Evolutionary conservation across 2,113 vertebrate genomes (phyloP).

Genomic region (Machaerirhynchus nigripectus): DNA sequence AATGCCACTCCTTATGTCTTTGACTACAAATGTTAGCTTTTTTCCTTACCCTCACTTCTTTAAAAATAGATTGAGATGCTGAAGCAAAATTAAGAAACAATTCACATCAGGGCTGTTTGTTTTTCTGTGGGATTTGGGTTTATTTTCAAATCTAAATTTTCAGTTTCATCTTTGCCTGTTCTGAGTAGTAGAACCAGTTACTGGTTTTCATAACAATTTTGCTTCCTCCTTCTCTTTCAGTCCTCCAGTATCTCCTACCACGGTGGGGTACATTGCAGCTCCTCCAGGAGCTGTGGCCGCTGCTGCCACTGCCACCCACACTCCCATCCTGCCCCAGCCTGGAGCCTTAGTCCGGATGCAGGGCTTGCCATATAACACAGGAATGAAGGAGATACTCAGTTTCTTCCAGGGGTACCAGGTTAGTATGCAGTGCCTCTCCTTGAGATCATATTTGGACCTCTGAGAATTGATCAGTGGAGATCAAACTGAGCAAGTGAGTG

Average conservation of each 20-base stretch:
- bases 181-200: not conserved
- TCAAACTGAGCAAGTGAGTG: not conserved
- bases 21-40: not conserved
- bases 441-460: not conserved
- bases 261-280: slow-evolving; percentile 89
- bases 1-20: not conserved
- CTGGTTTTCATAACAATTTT: not conserved
- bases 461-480: not conserved
- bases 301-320: slow-evolving; percentile 78
- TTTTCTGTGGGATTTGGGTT: not conserved
- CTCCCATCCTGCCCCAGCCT: slow-evolving; percentile 82
- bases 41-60: not conserved
- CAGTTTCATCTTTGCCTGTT: not conserved
- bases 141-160: not conserved
- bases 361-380: slow-evolving; percentile 91
- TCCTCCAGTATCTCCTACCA: slow-evolving; percentile 93
- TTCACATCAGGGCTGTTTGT: not conserved
- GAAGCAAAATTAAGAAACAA: not conserved
- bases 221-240: slow-evolving; percentile 57
- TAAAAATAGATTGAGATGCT: not conserved
- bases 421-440: slow-evolving; percentile 29
- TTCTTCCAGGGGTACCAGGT: slow-evolving; percentile 99
- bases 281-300: slow-evolving; percentile 83
- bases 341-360: slow-evolving; percentile 93
- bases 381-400: slow-evolving; percentile 95